These are phyloP conservation scores for Phrynocephalus forsythii DNA, from an alignment of 2,797 vertebrate genomes.

Conservation along the genomic window DNA sequence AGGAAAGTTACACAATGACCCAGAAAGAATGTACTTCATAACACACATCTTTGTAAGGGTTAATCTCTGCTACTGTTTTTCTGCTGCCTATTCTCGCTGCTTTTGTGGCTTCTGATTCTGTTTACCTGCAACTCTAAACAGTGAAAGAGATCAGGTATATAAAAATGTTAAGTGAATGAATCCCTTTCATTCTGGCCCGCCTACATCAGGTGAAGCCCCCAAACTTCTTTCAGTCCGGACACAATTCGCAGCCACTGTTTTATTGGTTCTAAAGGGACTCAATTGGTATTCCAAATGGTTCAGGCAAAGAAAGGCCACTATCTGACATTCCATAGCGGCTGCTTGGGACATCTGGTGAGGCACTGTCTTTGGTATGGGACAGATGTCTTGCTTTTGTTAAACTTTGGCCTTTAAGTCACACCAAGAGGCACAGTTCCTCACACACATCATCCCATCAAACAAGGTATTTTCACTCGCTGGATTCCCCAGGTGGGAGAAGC, in stretches of 20 bases:
- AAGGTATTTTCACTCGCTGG: slow-evolving; percentile 25
- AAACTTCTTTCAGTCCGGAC: neutral
- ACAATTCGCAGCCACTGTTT: neutral
- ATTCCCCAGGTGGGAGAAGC: neutral
- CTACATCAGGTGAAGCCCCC: neutral
- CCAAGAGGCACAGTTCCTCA: slow-evolving; percentile 14
- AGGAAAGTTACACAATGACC: too few species aligned
- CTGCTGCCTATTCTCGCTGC: neutral
- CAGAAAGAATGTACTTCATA: neutral
- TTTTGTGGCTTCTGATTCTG: neutral
- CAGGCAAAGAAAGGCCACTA: neutral
- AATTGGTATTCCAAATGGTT: neutral
- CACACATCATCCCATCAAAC: slow-evolving; percentile 9
- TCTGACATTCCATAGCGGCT: neutral
- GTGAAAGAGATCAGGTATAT: neutral
- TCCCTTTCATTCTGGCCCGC: neutral
- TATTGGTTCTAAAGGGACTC: neutral
- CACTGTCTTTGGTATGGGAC: neutral
- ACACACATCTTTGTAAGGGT: neutral
- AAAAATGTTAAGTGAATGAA: neutral
- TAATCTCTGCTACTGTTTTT: neutral
- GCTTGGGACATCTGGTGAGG: slow-evolving; percentile 8
- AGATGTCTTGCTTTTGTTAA: slow-evolving; percentile 22
- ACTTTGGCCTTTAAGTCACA: slow-evolving; percentile 30
- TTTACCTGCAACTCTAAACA: neutral